Conservation (phyloP, 1,140 invertebrate genomes). For the Oreohelix idahoensis region DNA sequence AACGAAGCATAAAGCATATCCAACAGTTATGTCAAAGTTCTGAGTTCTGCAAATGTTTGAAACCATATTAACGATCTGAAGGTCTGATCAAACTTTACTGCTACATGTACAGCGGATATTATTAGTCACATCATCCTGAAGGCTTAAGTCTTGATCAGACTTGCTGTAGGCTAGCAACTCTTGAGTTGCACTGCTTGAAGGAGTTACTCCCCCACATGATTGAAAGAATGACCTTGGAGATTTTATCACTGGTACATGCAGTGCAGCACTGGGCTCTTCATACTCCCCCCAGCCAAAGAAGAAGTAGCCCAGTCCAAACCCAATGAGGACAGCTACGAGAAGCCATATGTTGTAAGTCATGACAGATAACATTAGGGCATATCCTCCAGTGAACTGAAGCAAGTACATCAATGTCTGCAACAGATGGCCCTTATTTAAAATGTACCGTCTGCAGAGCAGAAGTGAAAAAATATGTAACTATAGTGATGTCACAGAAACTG, state of each 20-base stretch:
- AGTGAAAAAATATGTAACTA: neutral
- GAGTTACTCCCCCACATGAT: constrained; percentile 6
- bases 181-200: constrained; percentile 23
- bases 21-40: no score
- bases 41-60: neutral
- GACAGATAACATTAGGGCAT: constrained; percentile 68
- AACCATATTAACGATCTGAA: neutral
- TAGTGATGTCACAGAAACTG: no score
- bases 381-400: constrained; percentile 63
- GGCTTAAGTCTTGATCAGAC: constrained; percentile 3
- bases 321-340: constrained; percentile 57
- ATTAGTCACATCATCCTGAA: neutral
- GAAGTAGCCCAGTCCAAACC: constrained; percentile 66
- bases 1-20: no score
- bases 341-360: constrained; percentile 71
- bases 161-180: constrained; percentile 20
- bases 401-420: constrained; percentile 67
- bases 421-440: constrained; percentile 57
- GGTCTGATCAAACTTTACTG: neutral
- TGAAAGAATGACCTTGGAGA: neutral
- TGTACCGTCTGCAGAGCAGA: constrained; percentile 56
- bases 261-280: constrained; percentile 30
- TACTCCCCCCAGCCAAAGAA: constrained; percentile 62
- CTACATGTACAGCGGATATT: constrained; percentile 20
- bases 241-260: neutral